Base-by-base conservation (phyloP, 2,113 vertebrate genomes). In the Ophiodon elongatus region DNA sequence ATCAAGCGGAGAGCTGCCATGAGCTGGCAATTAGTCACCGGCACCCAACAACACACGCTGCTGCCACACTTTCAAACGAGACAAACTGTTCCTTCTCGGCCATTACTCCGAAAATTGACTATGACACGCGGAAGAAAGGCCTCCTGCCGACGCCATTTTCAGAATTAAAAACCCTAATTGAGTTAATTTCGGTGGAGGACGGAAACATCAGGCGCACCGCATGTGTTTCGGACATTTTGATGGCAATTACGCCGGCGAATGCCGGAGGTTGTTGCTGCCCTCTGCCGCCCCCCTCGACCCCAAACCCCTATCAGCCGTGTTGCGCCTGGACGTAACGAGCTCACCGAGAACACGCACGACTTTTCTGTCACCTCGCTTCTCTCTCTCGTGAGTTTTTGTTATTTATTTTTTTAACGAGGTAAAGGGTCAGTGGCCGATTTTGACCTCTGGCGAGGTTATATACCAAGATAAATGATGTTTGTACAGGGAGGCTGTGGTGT, bases 341-440 rank as follows among this genome's bases (percentile, higher is more conserved):
- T 87, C 78, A 31, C 62, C 0, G 64, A 47, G 19, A 82, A 41
- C 21, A 27, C 60, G 66, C 0, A n/a, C 1, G 15, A 79, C 80
- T 76, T 81, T 76, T 43, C 80, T 60, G 76, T 82, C 86, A 67
- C 88, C 65, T 45, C n/a, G 4, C 71, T 39, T 67, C 23, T 75
- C 68, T 75, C 65, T 57, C 70, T 11, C 6, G 65, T 23, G 71
- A 60, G 73, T 31, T 54, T 67, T 39, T 66, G 54, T 83, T n/a
- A n/a, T n/a, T n/a, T n/a, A n/a, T n/a, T 67, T 79, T 85, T 85
- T 83, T 92, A 91, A 91, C 90, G 88, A 93, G 83, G 85, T 79
- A 83, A 88, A 66, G 60, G 92, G 86, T 89, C 89, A 79, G 73
- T 0, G 4, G 81, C 50, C 3, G 11, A 52, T 21, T 75, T 21